Conservation (phyloP, 1,140 invertebrate genomes). For the Brachionus rotundiformis region DNA sequence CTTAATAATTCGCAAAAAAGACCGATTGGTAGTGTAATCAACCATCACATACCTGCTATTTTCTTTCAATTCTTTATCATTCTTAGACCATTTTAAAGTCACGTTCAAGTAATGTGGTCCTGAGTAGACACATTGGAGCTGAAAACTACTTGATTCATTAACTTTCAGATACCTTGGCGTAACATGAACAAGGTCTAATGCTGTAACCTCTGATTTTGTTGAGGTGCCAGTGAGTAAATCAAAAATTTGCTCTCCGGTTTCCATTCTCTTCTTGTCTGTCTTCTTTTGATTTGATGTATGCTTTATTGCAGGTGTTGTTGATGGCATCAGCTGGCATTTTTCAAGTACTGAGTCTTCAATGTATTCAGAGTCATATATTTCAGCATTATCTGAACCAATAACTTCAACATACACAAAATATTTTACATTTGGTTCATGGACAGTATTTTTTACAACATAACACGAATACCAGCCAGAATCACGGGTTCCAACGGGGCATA, state of each 20-base stretch:
- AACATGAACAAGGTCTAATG: background rate
- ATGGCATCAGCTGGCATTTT: background rate
- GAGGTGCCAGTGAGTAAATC: background rate
- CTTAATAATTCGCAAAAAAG: background rate
- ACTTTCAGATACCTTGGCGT: background rate
- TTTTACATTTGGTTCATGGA: slow-evolving; percentile 26
- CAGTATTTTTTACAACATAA: slow-evolving; percentile 13
- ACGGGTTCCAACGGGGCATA: slow-evolving; percentile 10
- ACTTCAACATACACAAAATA: slow-evolving; percentile 35
- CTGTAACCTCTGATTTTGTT: background rate
- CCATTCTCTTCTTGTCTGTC: background rate
- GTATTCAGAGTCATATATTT: background rate
- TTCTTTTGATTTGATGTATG: background rate
- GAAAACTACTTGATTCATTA: background rate
- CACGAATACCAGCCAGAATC: slow-evolving; percentile 52
- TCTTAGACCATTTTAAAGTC: background rate
- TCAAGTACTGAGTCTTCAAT: background rate
- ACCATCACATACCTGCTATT: background rate
- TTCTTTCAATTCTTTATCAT: background rate
- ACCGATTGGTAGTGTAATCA: background rate
- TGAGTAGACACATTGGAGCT: slow-evolving; percentile 19
- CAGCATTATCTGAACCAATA: background rate
- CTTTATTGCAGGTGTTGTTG: background rate
- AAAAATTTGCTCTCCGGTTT: background rate
- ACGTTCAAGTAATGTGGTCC: slow-evolving; percentile 21